Base-by-base conservation (phyloP, 2,113 vertebrate genomes). In the Rafetus swinhoei region DNA sequence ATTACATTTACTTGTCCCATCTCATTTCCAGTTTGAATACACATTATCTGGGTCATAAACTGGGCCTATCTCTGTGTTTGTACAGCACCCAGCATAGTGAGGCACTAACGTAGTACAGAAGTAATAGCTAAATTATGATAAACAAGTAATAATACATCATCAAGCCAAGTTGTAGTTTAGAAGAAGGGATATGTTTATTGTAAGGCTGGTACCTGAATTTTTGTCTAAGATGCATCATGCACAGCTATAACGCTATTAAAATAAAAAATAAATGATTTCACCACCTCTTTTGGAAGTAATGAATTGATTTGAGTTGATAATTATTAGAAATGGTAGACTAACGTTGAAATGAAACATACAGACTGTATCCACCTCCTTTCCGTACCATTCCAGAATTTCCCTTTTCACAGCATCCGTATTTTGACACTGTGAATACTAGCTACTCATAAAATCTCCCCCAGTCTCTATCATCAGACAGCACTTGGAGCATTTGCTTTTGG, bases 401-500 rank as follows among this genome's bases (percentile, higher is more conserved):
- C 79, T 56, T 7, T 82, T 55, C 52, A 19, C 56, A 8, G 29
- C 7, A 18, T 16, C 57, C 87, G 5, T 82, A 84, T 19, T 1
- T 0, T 25, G 80, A 79, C 50, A n/a, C 21, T 32, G 35, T 45
- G 15, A 81, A 86, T 15, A 19, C 0, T 29, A 21, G 86, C 35
- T 14, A 53, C 57, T 84, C 55, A 24, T 24, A 82, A n/a, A 54
- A 80, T 94, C 82, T 89, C 83, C 94, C 90, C 85, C 83, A 77
- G 81, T 39, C 69, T 2, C 35, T 50, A 85, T 89, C 60, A 81
- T 96, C 95, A 92, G 94, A 91, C 7, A 92, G 80, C 84, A 94
- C 86, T 6, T 84, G 65, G 95, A 96, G 50, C 3, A 3, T 84
- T 97, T 94, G 94, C 10, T 1, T 94, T 94, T 18, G 12, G 45